Percentiles rank a stretch among this genome's conserved stretches.
These are phyloP conservation scores for Pelusios castaneus DNA, from an alignment of 2,113 vertebrate genomes.

Conservation along the genomic window DNA sequence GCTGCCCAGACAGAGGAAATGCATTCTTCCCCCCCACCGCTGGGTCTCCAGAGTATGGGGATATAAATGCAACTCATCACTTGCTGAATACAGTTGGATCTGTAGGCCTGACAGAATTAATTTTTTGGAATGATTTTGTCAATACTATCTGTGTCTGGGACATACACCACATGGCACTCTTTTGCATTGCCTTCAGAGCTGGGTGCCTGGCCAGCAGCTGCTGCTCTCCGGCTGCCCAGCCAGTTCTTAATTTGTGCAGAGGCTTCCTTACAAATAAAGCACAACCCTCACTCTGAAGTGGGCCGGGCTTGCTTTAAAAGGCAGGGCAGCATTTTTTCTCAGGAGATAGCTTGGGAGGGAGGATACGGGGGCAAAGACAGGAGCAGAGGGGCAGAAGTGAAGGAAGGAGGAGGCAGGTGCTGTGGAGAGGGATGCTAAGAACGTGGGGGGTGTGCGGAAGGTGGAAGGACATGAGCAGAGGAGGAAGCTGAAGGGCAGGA, in stretches of 20 bases:
- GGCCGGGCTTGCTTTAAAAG: neutral
- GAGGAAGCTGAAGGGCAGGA: neutral
- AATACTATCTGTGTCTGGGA: neutral
- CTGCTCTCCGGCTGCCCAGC: no score
- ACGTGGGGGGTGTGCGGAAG: no score
- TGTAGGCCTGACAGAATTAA: neutral
- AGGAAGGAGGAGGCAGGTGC: neutral
- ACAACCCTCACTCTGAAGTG: neutral
- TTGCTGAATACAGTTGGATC: neutral
- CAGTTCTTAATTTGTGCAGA: no score
- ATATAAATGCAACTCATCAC: neutral
- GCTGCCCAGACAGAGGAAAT: neutral
- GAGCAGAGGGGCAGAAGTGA: neutral
- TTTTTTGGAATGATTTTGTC: neutral
- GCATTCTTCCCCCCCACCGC: neutral
- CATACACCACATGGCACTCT: no score
- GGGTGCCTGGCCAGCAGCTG: no score
- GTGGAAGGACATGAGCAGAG: no score
- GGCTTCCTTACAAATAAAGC: no score
- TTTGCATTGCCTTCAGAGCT: no score
- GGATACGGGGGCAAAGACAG: neutral
- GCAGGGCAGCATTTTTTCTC: neutral
- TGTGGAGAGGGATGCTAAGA: no score
- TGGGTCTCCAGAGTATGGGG: neutral
- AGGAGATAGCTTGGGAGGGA: neutral